These are phyloP conservation scores for Oryzias melastigma DNA, from an alignment of 2,113 vertebrate genomes.

Conservation along the genomic window DNA sequence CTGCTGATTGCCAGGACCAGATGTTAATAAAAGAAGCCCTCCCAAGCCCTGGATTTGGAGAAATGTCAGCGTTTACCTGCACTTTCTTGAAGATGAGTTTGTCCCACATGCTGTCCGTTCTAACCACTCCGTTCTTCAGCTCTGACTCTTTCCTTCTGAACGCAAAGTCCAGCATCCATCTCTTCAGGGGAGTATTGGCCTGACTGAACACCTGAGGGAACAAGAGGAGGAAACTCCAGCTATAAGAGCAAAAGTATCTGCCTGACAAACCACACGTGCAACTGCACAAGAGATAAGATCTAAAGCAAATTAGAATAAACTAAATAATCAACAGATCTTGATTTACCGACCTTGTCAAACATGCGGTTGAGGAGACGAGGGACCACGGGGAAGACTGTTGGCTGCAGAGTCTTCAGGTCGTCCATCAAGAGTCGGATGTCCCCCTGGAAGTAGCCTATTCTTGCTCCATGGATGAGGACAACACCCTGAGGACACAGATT, in stretches of 20 bases:
- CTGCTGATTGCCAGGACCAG: no score
- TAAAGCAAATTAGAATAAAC: neutral
- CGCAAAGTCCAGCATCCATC: constrained; percentile 93
- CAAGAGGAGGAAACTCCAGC: neutral
- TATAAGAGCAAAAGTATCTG: neutral
- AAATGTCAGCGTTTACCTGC: constrained; percentile 78
- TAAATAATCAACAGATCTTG: neutral
- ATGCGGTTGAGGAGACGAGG: constrained; percentile 95
- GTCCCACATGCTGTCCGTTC: constrained; percentile 95
- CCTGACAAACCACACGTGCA: neutral
- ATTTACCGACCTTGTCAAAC: constrained; percentile 89
- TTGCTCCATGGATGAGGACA: constrained; percentile 87
- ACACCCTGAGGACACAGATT: constrained; percentile 75
- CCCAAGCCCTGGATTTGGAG: no score
- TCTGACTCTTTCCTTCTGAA: constrained; percentile 93
- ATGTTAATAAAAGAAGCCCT: no score
- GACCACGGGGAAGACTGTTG: constrained; percentile 94
- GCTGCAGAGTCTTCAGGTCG: constrained; percentile 89
- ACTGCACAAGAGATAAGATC: neutral
- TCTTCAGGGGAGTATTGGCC: constrained; percentile 89
- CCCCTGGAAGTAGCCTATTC: constrained; percentile 96
- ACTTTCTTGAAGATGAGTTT: constrained; percentile 94
- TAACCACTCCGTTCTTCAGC: constrained; percentile 87
- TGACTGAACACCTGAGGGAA: constrained; percentile 87
- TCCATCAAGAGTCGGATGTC: constrained; percentile 98